Conservation (phyloP, 2,888 invertebrate genomes). For the Morpho deidamia region DNA sequence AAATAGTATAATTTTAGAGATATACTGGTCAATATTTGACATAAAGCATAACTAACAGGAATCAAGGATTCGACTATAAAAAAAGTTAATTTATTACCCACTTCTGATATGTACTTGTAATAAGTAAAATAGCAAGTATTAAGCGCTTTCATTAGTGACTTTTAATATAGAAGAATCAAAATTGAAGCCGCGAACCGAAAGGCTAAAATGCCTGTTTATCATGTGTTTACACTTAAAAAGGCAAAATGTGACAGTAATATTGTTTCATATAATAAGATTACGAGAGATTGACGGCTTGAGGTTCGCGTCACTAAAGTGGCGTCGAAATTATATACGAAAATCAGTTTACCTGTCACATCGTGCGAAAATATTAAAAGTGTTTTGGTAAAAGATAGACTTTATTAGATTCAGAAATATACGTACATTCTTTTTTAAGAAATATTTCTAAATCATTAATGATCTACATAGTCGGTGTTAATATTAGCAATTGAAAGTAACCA, state of each 20-base stretch:
- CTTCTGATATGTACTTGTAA: too few species aligned
- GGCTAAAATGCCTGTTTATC: too few species aligned
- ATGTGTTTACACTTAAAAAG: neutral
- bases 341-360: constrained; percentile 20
- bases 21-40: too few species aligned
- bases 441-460: neutral
- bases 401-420: neutral
- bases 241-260: constrained; percentile 12
- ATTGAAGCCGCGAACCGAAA: too few species aligned
- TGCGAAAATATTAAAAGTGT: constrained; percentile 9
- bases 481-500: too few species aligned
- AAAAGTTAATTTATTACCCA: too few species aligned
- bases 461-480: neutral
- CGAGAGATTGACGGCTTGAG: constrained; percentile 16
- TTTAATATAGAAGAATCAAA: too few species aligned
- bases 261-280: constrained; percentile 23
- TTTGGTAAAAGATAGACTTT: constrained; percentile 5
- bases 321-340: constrained; percentile 23
- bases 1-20: too few species aligned
- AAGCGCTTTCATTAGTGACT: too few species aligned
- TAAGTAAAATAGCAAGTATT: too few species aligned
- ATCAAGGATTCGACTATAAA: too few species aligned
- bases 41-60: too few species aligned
- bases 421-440: neutral
- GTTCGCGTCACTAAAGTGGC: constrained; percentile 12